phyloP scores from a whole-genome alignment of 2,888 invertebrate genomes.

The Geophilus truncorum region DNA sequence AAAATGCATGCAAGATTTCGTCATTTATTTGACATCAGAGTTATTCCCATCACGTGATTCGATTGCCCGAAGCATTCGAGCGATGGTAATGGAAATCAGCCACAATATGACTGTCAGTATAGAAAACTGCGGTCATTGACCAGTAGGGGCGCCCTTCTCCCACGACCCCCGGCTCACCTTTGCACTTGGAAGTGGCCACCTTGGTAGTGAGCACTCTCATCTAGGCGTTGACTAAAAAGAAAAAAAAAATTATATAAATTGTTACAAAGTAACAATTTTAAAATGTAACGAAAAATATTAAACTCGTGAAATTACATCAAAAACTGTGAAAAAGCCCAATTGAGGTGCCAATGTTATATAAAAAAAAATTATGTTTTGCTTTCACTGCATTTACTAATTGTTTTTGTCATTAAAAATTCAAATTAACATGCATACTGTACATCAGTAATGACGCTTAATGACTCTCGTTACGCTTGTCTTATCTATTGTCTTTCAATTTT shows the following conservation, averaged over 20 bases:
- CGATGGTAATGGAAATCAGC: conserved; percentile 10
- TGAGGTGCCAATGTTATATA: no score
- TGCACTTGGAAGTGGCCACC: conserved; percentile 23
- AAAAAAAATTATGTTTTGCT: no score
- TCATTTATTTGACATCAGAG: conserved; percentile 1
- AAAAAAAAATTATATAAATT: neutral
- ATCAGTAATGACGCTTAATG: neutral
- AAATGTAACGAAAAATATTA: neutral
- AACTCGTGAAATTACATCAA: neutral
- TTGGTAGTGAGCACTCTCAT: neutral
- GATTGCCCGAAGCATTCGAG: neutral
- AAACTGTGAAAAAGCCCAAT: no score
- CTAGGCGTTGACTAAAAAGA: neutral
- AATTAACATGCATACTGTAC: neutral
- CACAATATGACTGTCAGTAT: conserved; percentile 25
- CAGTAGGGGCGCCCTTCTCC: conserved; percentile 24
- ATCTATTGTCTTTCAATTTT: neutral
- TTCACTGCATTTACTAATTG: neutral
- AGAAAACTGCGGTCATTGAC: conserved; percentile 22
- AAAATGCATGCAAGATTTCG: neutral
- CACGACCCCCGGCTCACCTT: conserved; percentile 27
- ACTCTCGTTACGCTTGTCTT: neutral
- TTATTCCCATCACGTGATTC: conserved; percentile 20
- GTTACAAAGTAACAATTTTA: neutral
- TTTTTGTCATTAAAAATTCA: neutral